Evolutionary conservation across 2,888 invertebrate species (phyloP).

Genomic region (Drosophila sordidapex): DNA sequence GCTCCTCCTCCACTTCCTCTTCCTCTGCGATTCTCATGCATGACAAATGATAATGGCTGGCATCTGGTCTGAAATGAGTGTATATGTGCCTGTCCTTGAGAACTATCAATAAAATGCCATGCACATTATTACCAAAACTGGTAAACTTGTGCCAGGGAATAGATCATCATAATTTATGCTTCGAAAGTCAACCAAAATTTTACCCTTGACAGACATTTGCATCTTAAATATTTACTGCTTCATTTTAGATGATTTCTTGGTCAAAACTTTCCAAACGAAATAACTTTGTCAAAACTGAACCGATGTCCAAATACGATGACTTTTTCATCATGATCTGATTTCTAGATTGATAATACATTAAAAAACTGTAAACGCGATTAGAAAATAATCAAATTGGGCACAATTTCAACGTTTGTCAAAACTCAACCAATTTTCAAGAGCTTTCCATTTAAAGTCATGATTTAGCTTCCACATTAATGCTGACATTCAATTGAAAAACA

Average conservation of each 20-base stretch:
- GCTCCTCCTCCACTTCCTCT: background rate
- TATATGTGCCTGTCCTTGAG: constrained; percentile 25
- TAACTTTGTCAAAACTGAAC: background rate
- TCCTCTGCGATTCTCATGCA: constrained; percentile 47
- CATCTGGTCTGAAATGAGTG: constrained; percentile 38
- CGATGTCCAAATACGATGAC: background rate
- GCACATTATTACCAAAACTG: constrained; percentile 31
- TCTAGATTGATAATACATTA: background rate
- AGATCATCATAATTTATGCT: constrained; percentile 1
- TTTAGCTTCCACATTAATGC: background rate
- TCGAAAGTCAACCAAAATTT: background rate
- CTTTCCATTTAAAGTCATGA: background rate
- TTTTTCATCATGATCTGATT: background rate
- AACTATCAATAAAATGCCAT: constrained; percentile 49
- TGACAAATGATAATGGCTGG: constrained; percentile 63
- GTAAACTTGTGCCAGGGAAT: background rate
- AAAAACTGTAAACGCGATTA: too few relatives aligned
- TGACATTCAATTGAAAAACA: background rate
- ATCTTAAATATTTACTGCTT: too few relatives aligned
- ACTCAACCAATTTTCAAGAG: background rate
- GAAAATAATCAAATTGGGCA: too few relatives aligned
- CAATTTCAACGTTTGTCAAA: background rate
- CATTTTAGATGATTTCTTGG: background rate
- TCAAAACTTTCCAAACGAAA: background rate
- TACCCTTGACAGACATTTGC: constrained; percentile 1